These are phyloP conservation scores for Embiotoca jacksoni DNA, from an alignment of 2,113 vertebrate species.

Conservation along the genomic window DNA sequence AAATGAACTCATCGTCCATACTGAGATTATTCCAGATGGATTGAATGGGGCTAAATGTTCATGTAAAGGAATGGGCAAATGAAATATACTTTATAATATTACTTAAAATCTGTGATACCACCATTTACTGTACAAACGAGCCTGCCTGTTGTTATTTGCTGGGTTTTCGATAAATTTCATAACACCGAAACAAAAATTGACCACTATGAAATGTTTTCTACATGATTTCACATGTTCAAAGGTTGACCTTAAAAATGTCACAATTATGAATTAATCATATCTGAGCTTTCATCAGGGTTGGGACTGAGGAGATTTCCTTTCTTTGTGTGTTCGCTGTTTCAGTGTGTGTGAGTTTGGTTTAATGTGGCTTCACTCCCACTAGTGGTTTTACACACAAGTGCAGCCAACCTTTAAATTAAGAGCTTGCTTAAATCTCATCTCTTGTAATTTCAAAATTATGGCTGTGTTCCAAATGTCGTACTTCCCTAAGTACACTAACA, in stretches of 20 bases:
- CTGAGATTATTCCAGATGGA: constrained; percentile 1
- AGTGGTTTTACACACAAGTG: constrained; percentile 44
- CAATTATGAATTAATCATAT: background rate
- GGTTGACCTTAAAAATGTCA: too few relatives aligned
- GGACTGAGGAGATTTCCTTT: background rate
- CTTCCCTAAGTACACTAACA: too few relatives aligned
- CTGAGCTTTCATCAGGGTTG: background rate
- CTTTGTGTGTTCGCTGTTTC: background rate
- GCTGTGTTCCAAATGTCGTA: too few relatives aligned
- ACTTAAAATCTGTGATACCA: background rate
- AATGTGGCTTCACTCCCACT: constrained; percentile 41
- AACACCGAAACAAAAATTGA: too few relatives aligned
- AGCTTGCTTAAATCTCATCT: background rate
- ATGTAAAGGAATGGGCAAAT: background rate
- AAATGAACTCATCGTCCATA: constrained; percentile 3
- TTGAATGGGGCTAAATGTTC: background rate
- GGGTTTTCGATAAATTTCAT: too few relatives aligned
- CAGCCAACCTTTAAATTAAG: constrained; percentile 7
- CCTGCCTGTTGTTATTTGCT: background rate
- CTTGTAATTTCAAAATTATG: too few relatives aligned
- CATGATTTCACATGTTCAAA: too few relatives aligned
- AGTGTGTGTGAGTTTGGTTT: background rate
- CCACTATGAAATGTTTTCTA: too few relatives aligned
- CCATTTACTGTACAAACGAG: background rate
- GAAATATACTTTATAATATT: background rate